phyloP scores from a whole-genome alignment of 2,113 vertebrate species.

The Lipotes vexillifer region DNA sequence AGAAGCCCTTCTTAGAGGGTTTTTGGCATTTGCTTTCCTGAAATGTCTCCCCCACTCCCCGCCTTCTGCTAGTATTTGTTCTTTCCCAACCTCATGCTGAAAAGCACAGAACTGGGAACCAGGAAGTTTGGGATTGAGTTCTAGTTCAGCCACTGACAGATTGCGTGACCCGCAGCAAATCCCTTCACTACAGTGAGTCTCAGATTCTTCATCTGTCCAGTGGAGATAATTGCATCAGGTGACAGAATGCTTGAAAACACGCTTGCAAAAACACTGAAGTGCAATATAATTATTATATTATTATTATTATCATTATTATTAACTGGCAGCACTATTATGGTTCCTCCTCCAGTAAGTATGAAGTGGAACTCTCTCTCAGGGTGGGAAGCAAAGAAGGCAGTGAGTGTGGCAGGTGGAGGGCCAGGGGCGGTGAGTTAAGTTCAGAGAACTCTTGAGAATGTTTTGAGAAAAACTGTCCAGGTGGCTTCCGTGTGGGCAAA shows the following conservation, averaged over 20 bases:
- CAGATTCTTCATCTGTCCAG: constrained; percentile 8
- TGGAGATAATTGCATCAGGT: not conserved
- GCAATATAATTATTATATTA: not conserved
- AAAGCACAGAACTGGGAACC: not conserved
- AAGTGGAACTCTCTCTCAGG: not conserved
- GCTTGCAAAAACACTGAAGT: not conserved
- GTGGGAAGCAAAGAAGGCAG: not conserved
- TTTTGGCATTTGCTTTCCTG: not conserved
- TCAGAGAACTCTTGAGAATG: not conserved
- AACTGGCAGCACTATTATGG: not conserved
- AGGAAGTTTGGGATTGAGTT: not conserved
- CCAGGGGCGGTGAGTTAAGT: not conserved
- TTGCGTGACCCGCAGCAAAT: not conserved
- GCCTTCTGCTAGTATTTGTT: not conserved
- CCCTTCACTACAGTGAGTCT: not conserved
- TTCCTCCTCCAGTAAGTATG: not conserved
- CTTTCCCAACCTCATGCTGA: not conserved
- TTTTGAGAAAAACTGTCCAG: constrained; percentile 27
- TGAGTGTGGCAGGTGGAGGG: not conserved
- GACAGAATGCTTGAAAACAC: not conserved
- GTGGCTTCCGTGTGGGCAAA: constrained; percentile 47
- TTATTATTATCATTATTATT: no score
- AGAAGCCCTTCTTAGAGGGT: not conserved
- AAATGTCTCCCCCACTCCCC: not conserved
- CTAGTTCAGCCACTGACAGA: not conserved